Evolutionary conservation across 2,888 invertebrate genomes (phyloP).

Genomic region (Balanococcus diminutus): DNA sequence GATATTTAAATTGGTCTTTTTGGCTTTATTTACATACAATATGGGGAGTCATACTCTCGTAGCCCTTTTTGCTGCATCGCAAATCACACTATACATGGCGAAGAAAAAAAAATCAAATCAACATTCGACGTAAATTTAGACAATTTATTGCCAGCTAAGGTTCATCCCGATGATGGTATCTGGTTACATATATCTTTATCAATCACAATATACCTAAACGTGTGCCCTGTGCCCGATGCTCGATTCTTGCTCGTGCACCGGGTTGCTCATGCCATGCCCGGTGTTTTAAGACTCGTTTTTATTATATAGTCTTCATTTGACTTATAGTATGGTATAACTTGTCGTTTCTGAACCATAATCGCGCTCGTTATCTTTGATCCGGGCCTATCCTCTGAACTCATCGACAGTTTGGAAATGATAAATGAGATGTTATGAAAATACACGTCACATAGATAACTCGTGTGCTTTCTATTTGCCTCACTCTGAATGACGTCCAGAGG

Average conservation of each 20-base stretch:
- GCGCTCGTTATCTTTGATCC: slow-evolving; percentile 12
- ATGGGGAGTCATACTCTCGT: not conserved
- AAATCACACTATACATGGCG: not conserved
- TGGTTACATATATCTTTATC: slow-evolving; percentile 21
- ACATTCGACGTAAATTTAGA: not conserved
- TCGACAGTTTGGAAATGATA: slow-evolving; percentile 31
- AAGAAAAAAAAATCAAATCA: not conserved
- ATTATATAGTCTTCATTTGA: not conserved
- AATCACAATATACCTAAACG: not conserved
- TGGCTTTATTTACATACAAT: slow-evolving; percentile 33
- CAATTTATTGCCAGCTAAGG: not conserved
- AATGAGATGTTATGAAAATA: slow-evolving; percentile 43
- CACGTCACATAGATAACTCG: not conserved
- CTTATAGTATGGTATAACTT: not conserved
- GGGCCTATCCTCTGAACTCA: not conserved
- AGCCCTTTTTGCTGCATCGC: not conserved
- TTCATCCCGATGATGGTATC: not conserved
- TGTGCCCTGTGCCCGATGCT: slow-evolving; percentile 1
- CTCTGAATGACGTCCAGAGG: not conserved
- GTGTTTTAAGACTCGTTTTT: not conserved
- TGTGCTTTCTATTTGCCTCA: not conserved
- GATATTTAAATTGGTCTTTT: slow-evolving; percentile 34
- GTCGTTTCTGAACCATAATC: slow-evolving; percentile 25
- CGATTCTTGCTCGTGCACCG: not conserved
- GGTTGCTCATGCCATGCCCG: not conserved